Base-by-base conservation (phyloP, 1,140 invertebrate species). In the Sipha flava region DNA sequence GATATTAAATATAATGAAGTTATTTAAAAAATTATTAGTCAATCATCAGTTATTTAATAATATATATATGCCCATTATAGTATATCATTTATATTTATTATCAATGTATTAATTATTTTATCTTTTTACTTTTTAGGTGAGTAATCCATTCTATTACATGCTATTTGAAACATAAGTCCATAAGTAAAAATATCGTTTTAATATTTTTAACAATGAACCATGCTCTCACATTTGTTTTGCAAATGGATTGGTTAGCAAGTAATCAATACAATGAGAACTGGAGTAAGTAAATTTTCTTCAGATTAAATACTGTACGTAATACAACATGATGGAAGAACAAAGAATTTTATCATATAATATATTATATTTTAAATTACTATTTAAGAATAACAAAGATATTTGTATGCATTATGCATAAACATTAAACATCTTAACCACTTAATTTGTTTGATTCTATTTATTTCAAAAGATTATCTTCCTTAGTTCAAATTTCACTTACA, bases 241-340 rank as follows among this genome's bases (percentile, higher is more conserved):
- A 77, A 77, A 77, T 77, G 73, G 73, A 77, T 77, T 77, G 73
- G 73, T 29, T 77, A 59, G 6, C 49, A 26, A 37, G 59, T 59
- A 77, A 40, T 26, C 49, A 29, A 37, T 52, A 26, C 21, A 75
- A 14, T 57, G 45, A 73, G 16, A 59, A 59, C 12, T 54, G 31
- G 21, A 40, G 73, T 77, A 43, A 77, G 73, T 77, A 59, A 0
- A 57, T 23, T 70, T 45, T 3, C 26, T 16, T 23, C 23, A 43
- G n/a, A 26, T 10, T 29, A 45, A 68, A 45, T 68, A 26, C n/a
- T 45, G 26, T 45, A 68, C 14, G 21, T 9, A 37, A n/a, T 40
- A 2, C 21, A 4, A 21, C 21, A 66, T 9, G n/a, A 40, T 40
- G n/a, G 10, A 66, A 66, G 0, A 3, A 10, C 14, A 3, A 40